Percentiles rank a stretch among this genome's conserved stretches.
These are phyloP conservation scores for Bilobella aurantiaca DNA, from an alignment of 1,140 invertebrate genomes.

Conservation along the genomic window DNA sequence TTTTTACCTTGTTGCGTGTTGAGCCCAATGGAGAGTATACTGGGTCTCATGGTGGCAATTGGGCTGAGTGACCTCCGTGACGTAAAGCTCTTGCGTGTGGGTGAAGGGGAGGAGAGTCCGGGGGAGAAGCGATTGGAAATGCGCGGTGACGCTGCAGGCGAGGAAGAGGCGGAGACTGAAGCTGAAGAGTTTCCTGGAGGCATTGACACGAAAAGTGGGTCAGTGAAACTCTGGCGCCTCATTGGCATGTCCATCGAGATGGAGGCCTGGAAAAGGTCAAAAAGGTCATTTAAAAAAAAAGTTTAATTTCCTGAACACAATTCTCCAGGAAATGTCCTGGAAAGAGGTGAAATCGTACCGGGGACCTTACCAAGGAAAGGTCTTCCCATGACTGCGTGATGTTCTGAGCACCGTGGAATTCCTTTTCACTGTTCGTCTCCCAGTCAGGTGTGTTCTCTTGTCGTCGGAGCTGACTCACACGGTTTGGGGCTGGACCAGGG, in stretches of 20 bases:
- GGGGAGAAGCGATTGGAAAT: slow-evolving; percentile 29
- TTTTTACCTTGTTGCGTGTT: slow-evolving; percentile 15
- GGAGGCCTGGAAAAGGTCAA: slow-evolving; percentile 23
- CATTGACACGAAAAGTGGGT: slow-evolving; percentile 32
- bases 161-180: slow-evolving; percentile 31
- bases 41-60: slow-evolving; percentile 38
- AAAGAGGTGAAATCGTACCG: too few species aligned
- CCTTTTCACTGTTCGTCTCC: slow-evolving; percentile 33
- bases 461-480: slow-evolving; percentile 29
- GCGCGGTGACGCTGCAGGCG: slow-evolving; percentile 33
- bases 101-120: slow-evolving; percentile 39
- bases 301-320: neutral
- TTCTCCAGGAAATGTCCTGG: too few species aligned
- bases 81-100: slow-evolving; percentile 39
- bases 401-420: slow-evolving; percentile 31
- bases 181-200: slow-evolving; percentile 20
- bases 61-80: slow-evolving; percentile 39
- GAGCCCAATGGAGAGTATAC: slow-evolving; percentile 23
- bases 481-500: slow-evolving; percentile 31
- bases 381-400: slow-evolving; percentile 35
- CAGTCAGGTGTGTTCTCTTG: slow-evolving; percentile 33
- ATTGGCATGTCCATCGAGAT: slow-evolving; percentile 31
- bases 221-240: slow-evolving; percentile 28
- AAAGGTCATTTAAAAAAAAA: neutral
- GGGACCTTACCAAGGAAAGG: slow-evolving; percentile 32